Base-by-base conservation (phyloP, 2,113 vertebrate species). In the Catharus minimus region DNA sequence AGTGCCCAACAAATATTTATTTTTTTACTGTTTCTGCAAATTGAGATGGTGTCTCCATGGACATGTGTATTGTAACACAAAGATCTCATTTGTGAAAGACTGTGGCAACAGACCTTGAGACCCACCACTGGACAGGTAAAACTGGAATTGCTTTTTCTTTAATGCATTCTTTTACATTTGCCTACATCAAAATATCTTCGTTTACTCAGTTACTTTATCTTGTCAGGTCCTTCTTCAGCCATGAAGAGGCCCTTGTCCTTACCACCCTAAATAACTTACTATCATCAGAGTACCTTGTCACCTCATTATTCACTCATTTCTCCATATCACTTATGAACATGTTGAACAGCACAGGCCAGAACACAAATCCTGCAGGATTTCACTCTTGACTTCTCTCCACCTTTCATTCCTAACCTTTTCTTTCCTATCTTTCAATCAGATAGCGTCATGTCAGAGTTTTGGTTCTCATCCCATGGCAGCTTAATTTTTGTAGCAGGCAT, bases 281-380 rank as follows among this genome's bases (percentile, higher is more conserved):
- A 94, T 94, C 94, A 82, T 72, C 91, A 65, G 43, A n/a, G 32
- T 86, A 61, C 91, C 58, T 64, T 89, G 74, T 56, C 94, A 95
- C 91, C 78, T 95, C 94, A 94, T 96, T 92, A 92, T 67, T 95
- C 94, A 93, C 79, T 94, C 66, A 20, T 84, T 90, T 88, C 87
- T 72, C 87, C 57, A 7, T 93, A 94, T 95, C 94, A 65, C 74
- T 82, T 92, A 84, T 5, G 71, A 89, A 65, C 66, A 90, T 41
- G 61, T 52, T 90, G 86, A 94, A 75, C 46, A 79, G 84, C 74
- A 79, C 66, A 89, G 74, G 28, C 77, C 74, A 90, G 87, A 87
- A 82, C 41, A 82, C 28, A 46, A 57, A 82, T 84, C 24, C 94
- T 94, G 73, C 38, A 93, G 77, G 66, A 61, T 79, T 93, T 92